phyloP scores from a whole-genome alignment of 2,113 vertebrate species.

The Cyrtonyx montezumae region DNA sequence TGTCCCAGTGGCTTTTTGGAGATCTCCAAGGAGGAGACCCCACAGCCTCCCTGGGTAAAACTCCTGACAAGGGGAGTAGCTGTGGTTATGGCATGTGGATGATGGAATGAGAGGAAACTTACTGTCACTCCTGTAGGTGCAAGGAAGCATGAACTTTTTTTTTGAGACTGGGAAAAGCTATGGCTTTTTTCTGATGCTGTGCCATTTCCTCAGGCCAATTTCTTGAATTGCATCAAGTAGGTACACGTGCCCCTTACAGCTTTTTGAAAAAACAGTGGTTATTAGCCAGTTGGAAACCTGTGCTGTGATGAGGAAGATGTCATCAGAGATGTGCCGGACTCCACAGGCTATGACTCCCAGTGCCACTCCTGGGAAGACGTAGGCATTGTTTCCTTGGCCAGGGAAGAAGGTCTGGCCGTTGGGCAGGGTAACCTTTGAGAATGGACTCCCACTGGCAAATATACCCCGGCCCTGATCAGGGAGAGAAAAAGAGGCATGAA shows the following conservation, averaged over 20 bases:
- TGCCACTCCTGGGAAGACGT: conserved; percentile 95
- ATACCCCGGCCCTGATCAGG: conserved; percentile 88
- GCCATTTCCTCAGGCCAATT: background rate
- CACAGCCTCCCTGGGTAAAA: background rate
- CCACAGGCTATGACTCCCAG: conserved; percentile 90
- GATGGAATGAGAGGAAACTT: background rate
- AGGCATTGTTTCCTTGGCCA: conserved; percentile 97
- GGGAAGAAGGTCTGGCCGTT: conserved; percentile 91
- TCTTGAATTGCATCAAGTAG: background rate
- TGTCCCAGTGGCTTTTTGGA: background rate
- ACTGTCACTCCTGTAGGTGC: background rate
- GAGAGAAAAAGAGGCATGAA: conserved; percentile 17
- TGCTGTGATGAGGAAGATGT: conserved; percentile 94
- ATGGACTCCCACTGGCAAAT: conserved; percentile 96
- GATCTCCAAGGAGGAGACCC: background rate
- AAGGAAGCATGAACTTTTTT: background rate
- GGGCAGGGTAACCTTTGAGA: conserved; percentile 88
- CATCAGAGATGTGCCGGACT: conserved; percentile 92
- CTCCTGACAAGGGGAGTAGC: background rate
- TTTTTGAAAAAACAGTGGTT: background rate
- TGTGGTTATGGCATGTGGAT: background rate
- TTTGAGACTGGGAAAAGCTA: background rate
- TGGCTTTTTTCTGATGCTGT: background rate
- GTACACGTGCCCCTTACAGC: background rate
- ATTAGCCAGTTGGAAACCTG: conserved; percentile 79